Evolutionary conservation across 2,797 vertebrate genomes (phyloP).

Genomic region (Lycodopsis pacificus): DNA sequence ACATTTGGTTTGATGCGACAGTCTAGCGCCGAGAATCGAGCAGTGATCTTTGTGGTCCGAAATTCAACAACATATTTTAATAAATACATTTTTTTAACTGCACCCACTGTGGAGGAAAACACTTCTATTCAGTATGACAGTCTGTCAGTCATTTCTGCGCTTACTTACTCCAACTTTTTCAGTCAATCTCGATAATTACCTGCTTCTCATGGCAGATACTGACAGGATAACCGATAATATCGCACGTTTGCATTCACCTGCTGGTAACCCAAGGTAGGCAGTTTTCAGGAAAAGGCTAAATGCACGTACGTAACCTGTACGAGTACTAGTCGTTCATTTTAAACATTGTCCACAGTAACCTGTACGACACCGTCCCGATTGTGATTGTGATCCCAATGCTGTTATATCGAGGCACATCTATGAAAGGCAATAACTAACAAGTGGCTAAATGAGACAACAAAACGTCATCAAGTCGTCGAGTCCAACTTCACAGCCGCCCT

Average conservation of each 20-base stretch:
- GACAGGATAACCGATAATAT: background rate
- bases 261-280: background rate
- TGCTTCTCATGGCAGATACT: background rate
- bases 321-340: background rate
- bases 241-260: background rate
- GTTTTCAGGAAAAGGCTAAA: background rate
- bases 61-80: conserved; percentile 15
- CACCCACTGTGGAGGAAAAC: background rate
- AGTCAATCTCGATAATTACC: background rate
- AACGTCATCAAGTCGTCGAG: too few relatives aligned
- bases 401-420: background rate
- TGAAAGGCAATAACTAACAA: background rate
- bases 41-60: conserved; percentile 30
- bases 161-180: background rate
- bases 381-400: background rate
- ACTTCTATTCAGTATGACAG: background rate
- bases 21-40: conserved; percentile 41
- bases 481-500: too few relatives aligned
- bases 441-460: too few relatives aligned
- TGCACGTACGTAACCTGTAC: background rate
- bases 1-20: conserved; percentile 57
- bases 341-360: too few relatives aligned
- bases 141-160: background rate
- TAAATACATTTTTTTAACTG: background rate
- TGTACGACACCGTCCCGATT: background rate